Conservation (phyloP, 37 sponge, comb jelly and placozoan species). For the Haliclona indistincta region DNA sequence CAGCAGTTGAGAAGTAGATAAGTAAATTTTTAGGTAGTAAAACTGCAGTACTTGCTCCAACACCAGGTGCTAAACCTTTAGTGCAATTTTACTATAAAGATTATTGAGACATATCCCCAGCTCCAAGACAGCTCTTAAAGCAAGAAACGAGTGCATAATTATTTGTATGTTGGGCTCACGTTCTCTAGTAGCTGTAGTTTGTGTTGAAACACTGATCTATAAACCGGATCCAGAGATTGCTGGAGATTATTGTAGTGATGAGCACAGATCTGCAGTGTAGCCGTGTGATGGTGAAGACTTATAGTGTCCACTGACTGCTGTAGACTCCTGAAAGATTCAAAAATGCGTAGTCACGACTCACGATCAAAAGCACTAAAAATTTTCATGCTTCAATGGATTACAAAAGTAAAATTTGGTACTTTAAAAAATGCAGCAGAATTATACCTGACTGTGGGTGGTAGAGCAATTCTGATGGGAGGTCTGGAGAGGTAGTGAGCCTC, state of each 20-base stretch:
- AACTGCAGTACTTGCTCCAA: too few species aligned
- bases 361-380: neutral
- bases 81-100: too few species aligned
- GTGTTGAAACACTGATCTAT: constrained; percentile 51
- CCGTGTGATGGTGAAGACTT: neutral
- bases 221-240: constrained; percentile 30
- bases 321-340: too few species aligned
- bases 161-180: constrained; percentile 24
- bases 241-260: constrained; percentile 48
- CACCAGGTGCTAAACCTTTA: too few species aligned
- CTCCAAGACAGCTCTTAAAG: too few species aligned
- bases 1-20: too few species aligned
- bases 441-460: constrained; percentile 26
- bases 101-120: too few species aligned
- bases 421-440: neutral
- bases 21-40: too few species aligned
- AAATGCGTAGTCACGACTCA: neutral
- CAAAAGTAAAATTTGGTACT: neutral
- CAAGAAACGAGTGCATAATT: too few species aligned
- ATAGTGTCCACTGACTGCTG: neutral
- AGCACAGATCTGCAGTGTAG: constrained; percentile 27
- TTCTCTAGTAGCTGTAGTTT: constrained; percentile 56
- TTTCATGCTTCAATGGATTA: neutral
- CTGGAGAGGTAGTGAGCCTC: constrained; percentile 54
- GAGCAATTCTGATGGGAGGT: constrained; percentile 29